Conservation (phyloP, 2,113 vertebrate species). For the Burhinus bistriatus region DNA sequence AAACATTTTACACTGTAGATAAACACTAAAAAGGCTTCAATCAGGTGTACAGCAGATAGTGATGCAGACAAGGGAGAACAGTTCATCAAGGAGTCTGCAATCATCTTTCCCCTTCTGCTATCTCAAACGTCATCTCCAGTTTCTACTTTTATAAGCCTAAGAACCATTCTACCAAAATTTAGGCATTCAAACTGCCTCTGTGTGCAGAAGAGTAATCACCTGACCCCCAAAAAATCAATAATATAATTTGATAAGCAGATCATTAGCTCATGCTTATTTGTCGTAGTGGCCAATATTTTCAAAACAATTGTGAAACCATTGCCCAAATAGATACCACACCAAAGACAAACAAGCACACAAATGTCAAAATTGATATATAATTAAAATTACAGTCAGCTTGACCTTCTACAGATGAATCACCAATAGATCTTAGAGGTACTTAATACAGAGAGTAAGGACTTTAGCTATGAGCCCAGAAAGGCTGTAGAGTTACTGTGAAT, state of each 20-base stretch:
- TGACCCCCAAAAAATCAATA: fast-evolving
- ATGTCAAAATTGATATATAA: neutral
- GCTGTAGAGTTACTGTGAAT: neutral
- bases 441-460: neutral
- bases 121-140: neutral
- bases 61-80: neutral
- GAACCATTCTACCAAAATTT: neutral
- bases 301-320: neutral
- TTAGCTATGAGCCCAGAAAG: neutral
- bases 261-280: neutral
- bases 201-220: neutral
- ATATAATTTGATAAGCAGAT: neutral
- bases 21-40: neutral
- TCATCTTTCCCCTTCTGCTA: neutral
- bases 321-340: neutral
- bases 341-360: neutral
- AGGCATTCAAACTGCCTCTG: neutral
- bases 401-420: neutral
- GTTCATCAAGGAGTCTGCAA: neutral
- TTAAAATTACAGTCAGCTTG: neutral
- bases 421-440: neutral
- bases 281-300: neutral
- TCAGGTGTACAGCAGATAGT: neutral
- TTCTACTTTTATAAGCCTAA: neutral
- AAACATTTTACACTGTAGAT: neutral